Base-by-base conservation (phyloP, 92 coral and sea anemone species). In the Palythoa grandiflora region DNA sequence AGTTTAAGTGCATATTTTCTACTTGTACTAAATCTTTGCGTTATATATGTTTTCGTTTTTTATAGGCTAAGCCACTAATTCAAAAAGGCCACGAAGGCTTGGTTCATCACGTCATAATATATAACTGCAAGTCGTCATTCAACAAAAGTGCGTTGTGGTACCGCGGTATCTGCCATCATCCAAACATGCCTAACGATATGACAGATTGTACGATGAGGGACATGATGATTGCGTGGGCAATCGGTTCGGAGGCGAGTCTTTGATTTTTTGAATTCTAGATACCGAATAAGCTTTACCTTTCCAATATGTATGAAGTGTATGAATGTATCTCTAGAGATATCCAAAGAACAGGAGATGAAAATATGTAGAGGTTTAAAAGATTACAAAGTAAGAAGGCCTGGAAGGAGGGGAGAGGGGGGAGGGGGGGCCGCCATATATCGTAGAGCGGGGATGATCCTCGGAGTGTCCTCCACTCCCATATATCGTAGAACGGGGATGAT, bases 41-140 rank as follows among this genome's bases (percentile, higher is more conserved):
- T 54, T 7, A 11, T 9, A 1, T 13, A 11, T 9, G 15, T 13
- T 15, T 13, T 4, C 37, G 15, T 70, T 14, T 66, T 28, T 44
- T 44, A 6, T 38, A 93, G 93, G 52, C 91, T 9, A 84, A 73
- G 37, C 96, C 96, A 2, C 44, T 93, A 8, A 68, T 93, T 73
- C 91, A 85, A 59, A 71, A 85, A 40, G 96, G 93, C 1, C 84
- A 93, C 88, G 92, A 90, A 59, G 93, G 96, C 9, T 51, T 90
- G 17, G 96, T 91, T 15, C 96, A 93, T 68, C 96, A 93, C 80
- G 91, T 93, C 15, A 16, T 93, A 51, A 28, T 88, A 5, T 93
- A 88, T 63, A 89, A 88, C 57, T 93, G 96, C 77, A 57, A 55
- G 7, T 61, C 28, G 70, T 79, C 87, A 28, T 88, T 88, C 81